A percentile compares a stretch with the other conserved stretches of the same genome.
These are phyloP conservation scores for Eledona agricola DNA, from an alignment of 2,888 invertebrate species.

Conservation along the genomic window DNA sequence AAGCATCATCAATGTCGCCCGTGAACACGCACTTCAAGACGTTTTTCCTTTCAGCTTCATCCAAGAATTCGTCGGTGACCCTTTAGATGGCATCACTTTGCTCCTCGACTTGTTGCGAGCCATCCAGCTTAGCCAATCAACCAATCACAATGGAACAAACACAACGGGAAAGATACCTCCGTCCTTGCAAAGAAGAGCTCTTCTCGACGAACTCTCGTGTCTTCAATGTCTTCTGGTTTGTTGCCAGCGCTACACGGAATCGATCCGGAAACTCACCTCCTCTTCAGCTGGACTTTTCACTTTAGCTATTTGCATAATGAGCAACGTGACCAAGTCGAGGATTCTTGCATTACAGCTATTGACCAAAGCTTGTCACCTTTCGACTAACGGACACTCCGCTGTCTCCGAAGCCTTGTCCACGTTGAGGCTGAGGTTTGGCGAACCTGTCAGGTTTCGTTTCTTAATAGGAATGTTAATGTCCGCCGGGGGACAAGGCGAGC, in stretches of 20 bases:
- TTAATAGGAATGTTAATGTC: conserved; percentile 89
- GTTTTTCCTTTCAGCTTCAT: conserved; percentile 76
- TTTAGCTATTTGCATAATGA: conserved; percentile 86
- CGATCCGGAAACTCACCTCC: conserved; percentile 77
- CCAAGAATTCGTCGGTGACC: conserved; percentile 89
- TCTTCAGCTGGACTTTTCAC: conserved; percentile 86
- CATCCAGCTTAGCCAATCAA: conserved; percentile 83
- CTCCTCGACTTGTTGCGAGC: conserved; percentile 86
- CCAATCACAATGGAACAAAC: conserved; percentile 57
- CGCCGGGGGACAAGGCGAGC: conserved; percentile 72
- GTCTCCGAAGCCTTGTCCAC: conserved; percentile 93
- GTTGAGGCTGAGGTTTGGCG: conserved; percentile 85
- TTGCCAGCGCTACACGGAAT: conserved; percentile 81
- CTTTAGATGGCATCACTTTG: conserved; percentile 86
- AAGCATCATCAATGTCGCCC: too few species aligned
- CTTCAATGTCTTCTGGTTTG: conserved; percentile 87
- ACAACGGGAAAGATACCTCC: conserved; percentile 69
- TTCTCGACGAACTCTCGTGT: conserved; percentile 88
- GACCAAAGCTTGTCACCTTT: conserved; percentile 82
- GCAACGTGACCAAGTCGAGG: conserved; percentile 85
- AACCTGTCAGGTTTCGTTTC: conserved; percentile 91
- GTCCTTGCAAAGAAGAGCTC: conserved; percentile 75
- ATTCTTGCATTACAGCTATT: conserved; percentile 87
- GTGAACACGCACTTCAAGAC: conserved; percentile 4
- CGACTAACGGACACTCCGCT: conserved; percentile 79